A percentile compares a stretch with the other conserved stretches of the same genome.
Conservation (phyloP, 2,797 vertebrate species). For the Anabas testudineus region DNA sequence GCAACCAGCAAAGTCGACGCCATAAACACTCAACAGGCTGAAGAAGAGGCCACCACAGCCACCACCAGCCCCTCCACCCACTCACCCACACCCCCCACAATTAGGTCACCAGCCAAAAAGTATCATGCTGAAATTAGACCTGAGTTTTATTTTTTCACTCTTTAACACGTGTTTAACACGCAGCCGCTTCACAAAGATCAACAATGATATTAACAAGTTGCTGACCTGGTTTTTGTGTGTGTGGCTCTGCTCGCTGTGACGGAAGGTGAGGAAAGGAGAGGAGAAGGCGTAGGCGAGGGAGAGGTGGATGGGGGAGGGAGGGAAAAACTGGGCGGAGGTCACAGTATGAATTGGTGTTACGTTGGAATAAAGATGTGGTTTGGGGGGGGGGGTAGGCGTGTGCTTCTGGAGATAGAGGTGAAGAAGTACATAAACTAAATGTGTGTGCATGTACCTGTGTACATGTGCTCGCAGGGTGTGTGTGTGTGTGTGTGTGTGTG, state of each 20-base stretch:
- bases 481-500: constrained; percentile 12
- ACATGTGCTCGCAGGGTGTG: background rate
- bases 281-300: constrained; percentile 29
- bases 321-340: constrained; percentile 44
- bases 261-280: constrained; percentile 38
- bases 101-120: constrained; percentile 9
- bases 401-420: too few species aligned
- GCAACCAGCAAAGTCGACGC: constrained; percentile 1
- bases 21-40: constrained; percentile 33
- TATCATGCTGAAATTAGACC: constrained; percentile 50
- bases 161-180: constrained; percentile 46
- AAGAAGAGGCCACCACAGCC: constrained; percentile 31
- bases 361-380: constrained; percentile 10
- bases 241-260: constrained; percentile 65
- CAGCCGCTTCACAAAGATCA: constrained; percentile 61
- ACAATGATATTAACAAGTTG: constrained; percentile 77
- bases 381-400: constrained; percentile 12
- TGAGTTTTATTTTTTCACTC: constrained; percentile 51
- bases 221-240: constrained; percentile 81
- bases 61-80: background rate
- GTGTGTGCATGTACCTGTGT: constrained; percentile 13
- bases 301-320: constrained; percentile 13
- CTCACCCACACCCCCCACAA: background rate
- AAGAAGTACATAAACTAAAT: too few species aligned
- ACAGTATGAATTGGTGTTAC: constrained; percentile 27